A percentile compares a stretch with the other conserved stretches of the same genome.
phyloP scores from a whole-genome alignment of 2,888 invertebrate species.

The Catocala nupta region DNA sequence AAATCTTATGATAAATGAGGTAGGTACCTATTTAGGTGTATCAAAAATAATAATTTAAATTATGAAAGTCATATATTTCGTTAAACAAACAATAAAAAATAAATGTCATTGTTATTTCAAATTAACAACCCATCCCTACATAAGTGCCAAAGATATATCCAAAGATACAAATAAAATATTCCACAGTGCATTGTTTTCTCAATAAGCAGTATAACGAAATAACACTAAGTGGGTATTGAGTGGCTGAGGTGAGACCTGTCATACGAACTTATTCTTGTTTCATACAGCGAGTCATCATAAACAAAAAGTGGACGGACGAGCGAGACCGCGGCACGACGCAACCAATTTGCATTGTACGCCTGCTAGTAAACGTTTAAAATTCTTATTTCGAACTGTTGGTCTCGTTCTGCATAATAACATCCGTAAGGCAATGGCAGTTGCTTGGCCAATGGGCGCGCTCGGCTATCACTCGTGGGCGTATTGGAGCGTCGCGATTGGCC shows the following conservation, averaged over 20 bases:
- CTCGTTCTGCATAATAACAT: slow-evolving; percentile 86
- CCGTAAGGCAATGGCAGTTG: slow-evolving; percentile 86
- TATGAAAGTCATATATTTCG: not conserved
- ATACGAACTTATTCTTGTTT: slow-evolving; percentile 69
- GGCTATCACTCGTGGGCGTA: slow-evolving; percentile 81
- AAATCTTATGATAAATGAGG: no score
- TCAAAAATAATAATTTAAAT: no score
- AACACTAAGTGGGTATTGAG: slow-evolving; percentile 67
- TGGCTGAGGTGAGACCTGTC: slow-evolving; percentile 65
- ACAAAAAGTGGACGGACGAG: slow-evolving; percentile 73
- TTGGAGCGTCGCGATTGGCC: slow-evolving; percentile 74
- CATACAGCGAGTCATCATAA: slow-evolving; percentile 63
- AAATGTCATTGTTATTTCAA: slow-evolving; percentile 20
- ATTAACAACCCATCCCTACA: slow-evolving; percentile 18
- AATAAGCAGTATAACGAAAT: slow-evolving; percentile 59
- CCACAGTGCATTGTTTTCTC: slow-evolving; percentile 58
- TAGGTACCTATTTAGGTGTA: no score
- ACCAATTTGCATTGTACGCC: slow-evolving; percentile 85
- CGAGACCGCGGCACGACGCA: slow-evolving; percentile 78
- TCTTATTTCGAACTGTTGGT: slow-evolving; percentile 84
- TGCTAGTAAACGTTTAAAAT: slow-evolving; percentile 84
- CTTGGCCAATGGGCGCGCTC: slow-evolving; percentile 82
- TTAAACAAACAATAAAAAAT: slow-evolving; percentile 3
- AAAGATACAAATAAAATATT: slow-evolving; percentile 48
- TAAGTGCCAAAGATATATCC: slow-evolving; percentile 5